phyloP scores from a whole-genome alignment of 2,113 vertebrate species.

The Tylochromis polylepis region DNA sequence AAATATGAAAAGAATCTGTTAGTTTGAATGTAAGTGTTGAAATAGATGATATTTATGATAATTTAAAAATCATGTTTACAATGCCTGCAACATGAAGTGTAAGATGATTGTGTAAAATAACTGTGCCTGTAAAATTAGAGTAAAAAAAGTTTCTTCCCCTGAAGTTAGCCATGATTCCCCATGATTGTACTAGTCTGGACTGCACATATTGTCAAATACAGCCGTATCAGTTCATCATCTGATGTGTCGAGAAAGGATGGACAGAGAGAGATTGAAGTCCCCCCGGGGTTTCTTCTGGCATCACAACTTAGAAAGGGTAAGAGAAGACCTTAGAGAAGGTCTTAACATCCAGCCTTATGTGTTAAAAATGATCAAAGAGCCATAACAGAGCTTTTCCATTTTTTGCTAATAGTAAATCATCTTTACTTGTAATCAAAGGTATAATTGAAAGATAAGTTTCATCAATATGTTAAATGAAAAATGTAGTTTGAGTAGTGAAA shows the following conservation, averaged over 20 bases:
- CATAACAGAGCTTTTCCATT: too few relatives aligned
- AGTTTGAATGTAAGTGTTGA: not conserved
- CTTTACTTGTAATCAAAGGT: not conserved
- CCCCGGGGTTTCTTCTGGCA: not conserved
- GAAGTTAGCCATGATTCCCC: rapidly evolving
- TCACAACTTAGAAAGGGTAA: not conserved
- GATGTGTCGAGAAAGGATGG: not conserved
- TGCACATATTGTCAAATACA: not conserved
- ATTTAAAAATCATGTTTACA: not conserved
- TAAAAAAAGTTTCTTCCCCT: too few relatives aligned
- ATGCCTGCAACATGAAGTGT: not conserved
- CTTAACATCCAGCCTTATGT: too few relatives aligned
- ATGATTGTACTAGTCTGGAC: not conserved
- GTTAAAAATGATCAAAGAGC: too few relatives aligned
- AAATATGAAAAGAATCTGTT: not conserved
- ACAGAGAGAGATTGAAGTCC: rapidly evolving
- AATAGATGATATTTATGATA: not conserved
- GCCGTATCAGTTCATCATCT: not conserved
- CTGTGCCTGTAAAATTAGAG: not conserved
- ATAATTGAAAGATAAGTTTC: not conserved
- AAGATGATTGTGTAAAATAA: not conserved
- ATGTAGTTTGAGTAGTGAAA: not conserved
- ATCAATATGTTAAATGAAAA: not conserved
- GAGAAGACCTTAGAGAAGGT: too few relatives aligned
- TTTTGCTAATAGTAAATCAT: not conserved